These are phyloP conservation scores for Bilobella aurantiaca DNA, from an alignment of 1,140 invertebrate species.

Conservation along the genomic window DNA sequence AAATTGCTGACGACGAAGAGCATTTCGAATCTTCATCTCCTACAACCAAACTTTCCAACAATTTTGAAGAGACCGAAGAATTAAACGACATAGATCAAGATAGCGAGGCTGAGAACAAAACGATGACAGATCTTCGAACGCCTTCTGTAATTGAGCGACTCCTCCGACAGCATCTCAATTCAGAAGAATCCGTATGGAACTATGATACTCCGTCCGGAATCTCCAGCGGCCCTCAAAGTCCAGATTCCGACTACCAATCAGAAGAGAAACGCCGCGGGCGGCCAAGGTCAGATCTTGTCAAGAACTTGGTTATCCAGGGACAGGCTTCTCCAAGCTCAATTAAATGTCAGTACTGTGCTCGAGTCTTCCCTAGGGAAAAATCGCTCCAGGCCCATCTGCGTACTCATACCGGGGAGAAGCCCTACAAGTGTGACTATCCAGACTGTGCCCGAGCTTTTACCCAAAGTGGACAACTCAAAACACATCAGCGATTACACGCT, in stretches of 20 bases:
- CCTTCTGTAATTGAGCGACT: not conserved
- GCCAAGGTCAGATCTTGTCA: constrained; percentile 61
- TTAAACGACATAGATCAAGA: not conserved
- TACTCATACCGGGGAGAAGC: constrained; percentile 69
- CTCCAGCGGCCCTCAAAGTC: constrained; percentile 28
- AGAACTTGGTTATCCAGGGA: constrained; percentile 60
- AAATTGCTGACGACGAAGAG: not conserved
- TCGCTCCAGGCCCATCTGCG: constrained; percentile 67
- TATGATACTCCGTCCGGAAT: constrained; percentile 13
- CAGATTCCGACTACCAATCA: constrained; percentile 22
- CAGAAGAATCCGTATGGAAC: constrained; percentile 12
- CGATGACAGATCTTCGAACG: not conserved
- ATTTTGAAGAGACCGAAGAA: not conserved
- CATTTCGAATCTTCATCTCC: not conserved
- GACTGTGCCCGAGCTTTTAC: constrained; percentile 65
- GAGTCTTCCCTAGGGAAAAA: constrained; percentile 71
- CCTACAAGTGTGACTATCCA: constrained; percentile 67
- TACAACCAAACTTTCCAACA: too few relatives aligned
- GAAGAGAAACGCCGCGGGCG: constrained; percentile 47
- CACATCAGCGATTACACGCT: constrained; percentile 65
- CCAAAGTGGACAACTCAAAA: constrained; percentile 72
- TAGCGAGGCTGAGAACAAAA: not conserved
- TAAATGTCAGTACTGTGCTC: constrained; percentile 60
- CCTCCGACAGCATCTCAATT: not conserved
- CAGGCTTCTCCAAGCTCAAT: constrained; percentile 59